Evolutionary conservation across 2,797 vertebrate species (phyloP), one percentile per base, ranked within the genome.

Genomic region (Propithecus perrieri): DNA sequence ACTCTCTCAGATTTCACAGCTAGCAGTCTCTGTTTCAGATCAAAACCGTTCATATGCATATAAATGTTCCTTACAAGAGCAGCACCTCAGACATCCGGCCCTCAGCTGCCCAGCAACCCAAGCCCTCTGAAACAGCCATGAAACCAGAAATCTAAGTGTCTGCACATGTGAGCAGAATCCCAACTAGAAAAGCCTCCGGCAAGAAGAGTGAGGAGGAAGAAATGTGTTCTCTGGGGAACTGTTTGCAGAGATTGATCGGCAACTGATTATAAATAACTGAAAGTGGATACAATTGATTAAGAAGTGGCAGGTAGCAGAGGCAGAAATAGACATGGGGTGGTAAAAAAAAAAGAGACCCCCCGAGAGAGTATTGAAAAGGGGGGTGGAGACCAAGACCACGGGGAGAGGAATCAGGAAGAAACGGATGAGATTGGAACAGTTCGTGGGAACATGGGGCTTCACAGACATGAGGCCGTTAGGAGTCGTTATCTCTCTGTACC

Each of bases 1-100:
- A 79, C 78, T 83, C 30, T 85, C 92, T 97, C 93, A 65, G 69
- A 84, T 93, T 91, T 84, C 85, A 86, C 2, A 76, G 78, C 17
- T 43, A 80, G 50, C 57, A 76, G 85, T 17, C 59, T 69, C 0
- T 0, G 15, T 74, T 76, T 90, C 72, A 33, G 55, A 94, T 41
- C 57, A 61, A 78, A 85, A 80, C 22, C 61, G 53, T 74, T 43
- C 80, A n/a, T 55, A 11, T 41, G 71, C 41, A 20, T 50, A 76
- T 71, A 89, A 85, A 89, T 65, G 18, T 78, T 83, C 85, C 71
- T 41, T 33, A 41, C 41, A 67, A 74, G 46, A 55, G 55, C 67
- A 69, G 53, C 72, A 72, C 50, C 33, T 78, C 90, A 75, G n/a
- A 85, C 48, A 88, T 41, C 41, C 38, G 57, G 50, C 7, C 26